These are phyloP conservation scores for Macrochelys suwanniensis DNA, from an alignment of 2,797 vertebrate genomes.

Conservation along the genomic window DNA sequence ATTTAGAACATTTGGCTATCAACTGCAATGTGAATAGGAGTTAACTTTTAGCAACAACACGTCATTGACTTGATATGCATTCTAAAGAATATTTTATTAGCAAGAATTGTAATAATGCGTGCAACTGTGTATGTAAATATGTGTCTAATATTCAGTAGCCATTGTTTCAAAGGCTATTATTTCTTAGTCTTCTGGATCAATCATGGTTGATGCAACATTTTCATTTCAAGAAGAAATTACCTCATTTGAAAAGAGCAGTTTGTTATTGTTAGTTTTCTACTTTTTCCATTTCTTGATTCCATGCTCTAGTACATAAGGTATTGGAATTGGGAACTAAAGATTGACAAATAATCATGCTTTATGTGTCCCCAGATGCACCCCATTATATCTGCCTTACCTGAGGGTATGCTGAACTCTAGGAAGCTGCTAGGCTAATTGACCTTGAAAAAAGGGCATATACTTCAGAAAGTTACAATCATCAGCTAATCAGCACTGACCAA, in stretches of 20 bases:
- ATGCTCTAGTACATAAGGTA: not conserved
- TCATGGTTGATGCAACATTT: not conserved
- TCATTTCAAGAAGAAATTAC: not conserved
- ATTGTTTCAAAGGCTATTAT: not conserved
- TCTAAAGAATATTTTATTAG: not conserved
- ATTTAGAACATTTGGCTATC: no score
- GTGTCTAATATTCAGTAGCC: not conserved
- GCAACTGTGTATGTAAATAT: not conserved
- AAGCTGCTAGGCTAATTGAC: not conserved
- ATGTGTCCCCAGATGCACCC: not conserved
- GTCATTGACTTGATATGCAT: not conserved
- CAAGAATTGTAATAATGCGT: not conserved
- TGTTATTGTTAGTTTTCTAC: not conserved
- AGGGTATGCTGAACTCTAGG: not conserved
- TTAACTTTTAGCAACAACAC: constrained; percentile 36
- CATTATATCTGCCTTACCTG: not conserved
- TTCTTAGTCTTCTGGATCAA: not conserved
- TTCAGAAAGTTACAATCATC: not conserved
- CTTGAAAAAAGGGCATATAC: accelerated
- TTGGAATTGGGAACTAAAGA: not conserved
- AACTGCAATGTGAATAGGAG: constrained; percentile 2
- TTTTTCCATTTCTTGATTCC: not conserved
- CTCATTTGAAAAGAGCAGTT: not conserved
- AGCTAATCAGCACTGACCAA: not conserved
- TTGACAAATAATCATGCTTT: not conserved